Evolutionary conservation across 1,140 invertebrate species (phyloP), one percentile per base, ranked within the genome.

Genomic region (Pinna nobilis): DNA sequence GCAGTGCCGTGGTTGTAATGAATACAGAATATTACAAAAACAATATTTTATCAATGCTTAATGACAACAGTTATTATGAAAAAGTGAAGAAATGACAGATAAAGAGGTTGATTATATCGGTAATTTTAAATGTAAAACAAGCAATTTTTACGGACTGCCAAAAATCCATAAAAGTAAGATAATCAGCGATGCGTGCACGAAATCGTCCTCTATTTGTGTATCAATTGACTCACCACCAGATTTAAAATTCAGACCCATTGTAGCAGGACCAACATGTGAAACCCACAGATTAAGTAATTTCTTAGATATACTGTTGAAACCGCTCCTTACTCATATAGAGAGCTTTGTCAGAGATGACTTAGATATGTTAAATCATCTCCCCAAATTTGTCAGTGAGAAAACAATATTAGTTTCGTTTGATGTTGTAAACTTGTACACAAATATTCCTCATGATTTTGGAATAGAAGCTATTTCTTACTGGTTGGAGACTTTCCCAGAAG

Each of bases 121-220:
- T n/a, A 20, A 50, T n/a, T 60, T 60, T 61, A 2, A 55, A 25
- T 28, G 11, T 49, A 60, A 49, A 61, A 35, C 39, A 3, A 60
- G 55, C 15, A 49, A 60, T 35, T 70, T 70, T 59, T 61, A 60
- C 37, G 55, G 67, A 5, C 32, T 60, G 4, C 39, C 39, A 7
- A 70, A 60, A 60, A 70, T 70, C 28, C 67, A 61, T 35, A 59
- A 70, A 70, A 49, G 39, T 13, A 60, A 59, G 50, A 9, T 33
- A 20, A 70, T 70, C 6, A 44, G 23, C n/a, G 28, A 33, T 5
- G 25, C 23, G 4, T 28, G 35, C 13, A 33, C 5, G 25, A 18
- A 23, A 35, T 35, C n/a, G 23, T 50, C 20, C 18, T 20, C 39
- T 23, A 23, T 3, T 7, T 49, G 37, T 37, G 32, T 60, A 13